These are phyloP conservation scores for Ceryle rudis DNA, from an alignment of 2,797 vertebrate genomes.

Conservation along the genomic window DNA sequence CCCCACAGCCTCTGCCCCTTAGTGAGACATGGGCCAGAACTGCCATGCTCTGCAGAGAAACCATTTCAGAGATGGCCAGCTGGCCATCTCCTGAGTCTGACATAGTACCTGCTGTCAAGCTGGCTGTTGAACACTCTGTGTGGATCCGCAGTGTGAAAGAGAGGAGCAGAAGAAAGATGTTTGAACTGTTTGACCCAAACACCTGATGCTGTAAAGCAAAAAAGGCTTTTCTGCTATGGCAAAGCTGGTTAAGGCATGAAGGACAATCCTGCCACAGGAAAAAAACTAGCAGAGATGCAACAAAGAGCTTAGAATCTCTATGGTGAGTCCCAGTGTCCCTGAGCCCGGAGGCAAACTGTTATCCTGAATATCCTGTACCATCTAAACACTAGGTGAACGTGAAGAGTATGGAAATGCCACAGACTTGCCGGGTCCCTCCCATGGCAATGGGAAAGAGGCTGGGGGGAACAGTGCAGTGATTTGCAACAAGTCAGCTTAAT, in stretches of 20 bases:
- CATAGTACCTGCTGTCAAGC: background rate
- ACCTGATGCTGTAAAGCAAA: background rate
- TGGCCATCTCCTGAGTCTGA: background rate
- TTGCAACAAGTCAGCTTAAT: background rate
- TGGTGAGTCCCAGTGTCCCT: background rate
- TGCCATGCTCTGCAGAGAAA: background rate
- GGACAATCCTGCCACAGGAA: background rate
- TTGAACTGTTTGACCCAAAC: background rate
- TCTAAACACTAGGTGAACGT: background rate
- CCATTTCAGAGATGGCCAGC: background rate
- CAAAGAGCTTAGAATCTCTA: accelerated
- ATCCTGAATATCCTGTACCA: background rate
- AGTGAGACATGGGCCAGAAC: accelerated
- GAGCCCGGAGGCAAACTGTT: background rate
- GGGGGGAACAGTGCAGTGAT: background rate
- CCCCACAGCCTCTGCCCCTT: background rate
- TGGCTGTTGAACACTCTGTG: accelerated
- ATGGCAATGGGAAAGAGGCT: background rate
- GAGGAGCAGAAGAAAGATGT: background rate
- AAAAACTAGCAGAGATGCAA: background rate
- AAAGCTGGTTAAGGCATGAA: background rate
- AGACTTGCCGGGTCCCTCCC: background rate
- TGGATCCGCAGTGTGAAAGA: background rate
- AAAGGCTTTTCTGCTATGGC: background rate
- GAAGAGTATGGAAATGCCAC: background rate